Base-by-base conservation (phyloP, 2,888 invertebrate species). In the Neocrepidodera transversa region DNA sequence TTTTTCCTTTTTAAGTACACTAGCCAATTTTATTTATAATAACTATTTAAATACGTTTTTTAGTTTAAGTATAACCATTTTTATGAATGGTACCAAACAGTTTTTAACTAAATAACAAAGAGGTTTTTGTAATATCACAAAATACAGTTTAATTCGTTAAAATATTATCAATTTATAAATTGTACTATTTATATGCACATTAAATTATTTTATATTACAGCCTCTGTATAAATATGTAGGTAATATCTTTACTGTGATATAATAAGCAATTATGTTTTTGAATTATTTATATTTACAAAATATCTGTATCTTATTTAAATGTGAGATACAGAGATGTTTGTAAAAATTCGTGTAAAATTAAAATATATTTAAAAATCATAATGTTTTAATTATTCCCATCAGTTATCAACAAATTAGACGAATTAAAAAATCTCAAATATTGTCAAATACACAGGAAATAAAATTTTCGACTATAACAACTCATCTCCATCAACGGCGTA, bases 221-320 rank as follows among this genome's bases (percentile, higher is more conserved):
- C 38, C 35, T 23, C 26, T 47, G 5, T 23, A 47, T 11, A 14
- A 51, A 13, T 36, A 45, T 51, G 45, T 56, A 60, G 56, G 38
- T 60, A 54, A 52, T 60, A 60, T 52, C 18, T 54, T 48, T 70
- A 71, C 73, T 73, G 73, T 73, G 73, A 73, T 73, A 69, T 71
- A 68, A 65, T 62, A 62, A 68, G 62, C 64, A 26, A 65, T 58
- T 55, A 54, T 65, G 63, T 68, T 66, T 67, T 68, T 65, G 67
- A 68, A 66, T 67, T 70, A 69, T 69, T 58, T 63, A 56, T 64
- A 58, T 61, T 60, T 62, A 60, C 57, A 54, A 23, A 53, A 60
- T 61, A 57, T 58, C 64, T 62, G 57, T 55, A 30, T 45, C 32
- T 38, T 38, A 10, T 23, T 45, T 18, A 10, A 35, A 14, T 47